Conservation (phyloP, 2,888 invertebrate species). For the Acanthosepion esculentum region DNA sequence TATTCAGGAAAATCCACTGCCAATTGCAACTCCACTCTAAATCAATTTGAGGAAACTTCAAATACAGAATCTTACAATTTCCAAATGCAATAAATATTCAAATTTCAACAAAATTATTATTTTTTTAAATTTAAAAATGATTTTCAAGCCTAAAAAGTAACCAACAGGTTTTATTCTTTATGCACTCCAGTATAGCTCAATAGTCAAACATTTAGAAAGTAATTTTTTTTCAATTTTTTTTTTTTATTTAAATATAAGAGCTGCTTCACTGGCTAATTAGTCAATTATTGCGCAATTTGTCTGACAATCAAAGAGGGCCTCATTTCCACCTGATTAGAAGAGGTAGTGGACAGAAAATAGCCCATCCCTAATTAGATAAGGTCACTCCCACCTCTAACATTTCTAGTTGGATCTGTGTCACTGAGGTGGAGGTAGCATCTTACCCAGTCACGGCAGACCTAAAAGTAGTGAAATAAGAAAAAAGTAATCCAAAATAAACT, state of each 20-base stretch:
- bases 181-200: too few species aligned
- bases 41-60: not conserved
- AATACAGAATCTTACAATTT: too few species aligned
- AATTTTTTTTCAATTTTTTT: not conserved
- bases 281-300: conserved; percentile 8
- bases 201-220: too few species aligned
- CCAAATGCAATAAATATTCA: not conserved
- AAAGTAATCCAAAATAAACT: conserved; percentile 24
- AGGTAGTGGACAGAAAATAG: not conserved
- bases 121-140: not conserved
- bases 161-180: too few species aligned
- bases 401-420: conserved; percentile 33
- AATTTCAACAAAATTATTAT: not conserved
- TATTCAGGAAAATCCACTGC: not conserved
- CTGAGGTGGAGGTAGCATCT: conserved; percentile 33
- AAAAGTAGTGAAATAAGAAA: conserved; percentile 33
- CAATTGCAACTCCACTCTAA: not conserved
- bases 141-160: not conserved
- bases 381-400: conserved; percentile 33
- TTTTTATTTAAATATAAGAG: not conserved
- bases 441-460: conserved; percentile 33
- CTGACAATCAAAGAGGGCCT: not conserved
- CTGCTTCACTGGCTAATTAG: conserved; percentile 4
- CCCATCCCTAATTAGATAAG: not conserved
- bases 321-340: not conserved